Percentiles rank a stretch among this genome's conserved stretches.
Evolutionary conservation across 2,797 vertebrate species (phyloP).

Genomic region (Galago senegalensis): DNA sequence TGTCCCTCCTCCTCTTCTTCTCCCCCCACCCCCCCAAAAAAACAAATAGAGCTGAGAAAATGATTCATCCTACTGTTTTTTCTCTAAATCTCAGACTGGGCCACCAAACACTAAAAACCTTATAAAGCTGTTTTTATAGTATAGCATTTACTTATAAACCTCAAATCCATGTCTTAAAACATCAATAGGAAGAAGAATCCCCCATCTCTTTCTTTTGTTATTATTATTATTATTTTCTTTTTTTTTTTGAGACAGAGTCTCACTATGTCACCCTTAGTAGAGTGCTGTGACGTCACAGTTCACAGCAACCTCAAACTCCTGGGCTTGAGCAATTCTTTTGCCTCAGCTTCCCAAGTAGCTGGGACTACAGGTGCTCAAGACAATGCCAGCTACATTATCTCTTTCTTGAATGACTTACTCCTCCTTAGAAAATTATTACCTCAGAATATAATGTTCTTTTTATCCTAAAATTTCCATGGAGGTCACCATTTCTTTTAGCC

Average conservation of each 20-base stretch:
- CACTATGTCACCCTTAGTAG: too few relatives aligned
- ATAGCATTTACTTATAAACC: constrained; percentile 11
- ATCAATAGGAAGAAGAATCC: constrained; percentile 7
- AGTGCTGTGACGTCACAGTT: too few relatives aligned
- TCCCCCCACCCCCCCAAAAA: neutral
- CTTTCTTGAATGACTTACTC: constrained; percentile 21
- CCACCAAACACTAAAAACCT: neutral
- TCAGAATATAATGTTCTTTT: constrained; percentile 58
- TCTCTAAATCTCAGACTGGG: neutral
- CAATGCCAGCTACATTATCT: too few relatives aligned
- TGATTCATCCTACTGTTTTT: neutral
- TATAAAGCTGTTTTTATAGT: neutral
- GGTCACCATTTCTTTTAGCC: constrained; percentile 41
- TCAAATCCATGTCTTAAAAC: constrained; percentile 31
- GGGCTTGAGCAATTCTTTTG: too few relatives aligned
- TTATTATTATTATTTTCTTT: too few relatives aligned
- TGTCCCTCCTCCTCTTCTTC: neutral
- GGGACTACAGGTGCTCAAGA: too few relatives aligned
- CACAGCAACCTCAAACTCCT: too few relatives aligned
- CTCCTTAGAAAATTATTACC: constrained; percentile 45
- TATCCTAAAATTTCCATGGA: constrained; percentile 48
- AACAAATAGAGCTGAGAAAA: neutral
- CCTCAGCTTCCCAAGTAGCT: too few relatives aligned
- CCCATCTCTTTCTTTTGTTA: neutral
- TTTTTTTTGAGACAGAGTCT: too few relatives aligned